phyloP scores from a whole-genome alignment of 2,797 vertebrate species.

The Ceryle rudis region DNA sequence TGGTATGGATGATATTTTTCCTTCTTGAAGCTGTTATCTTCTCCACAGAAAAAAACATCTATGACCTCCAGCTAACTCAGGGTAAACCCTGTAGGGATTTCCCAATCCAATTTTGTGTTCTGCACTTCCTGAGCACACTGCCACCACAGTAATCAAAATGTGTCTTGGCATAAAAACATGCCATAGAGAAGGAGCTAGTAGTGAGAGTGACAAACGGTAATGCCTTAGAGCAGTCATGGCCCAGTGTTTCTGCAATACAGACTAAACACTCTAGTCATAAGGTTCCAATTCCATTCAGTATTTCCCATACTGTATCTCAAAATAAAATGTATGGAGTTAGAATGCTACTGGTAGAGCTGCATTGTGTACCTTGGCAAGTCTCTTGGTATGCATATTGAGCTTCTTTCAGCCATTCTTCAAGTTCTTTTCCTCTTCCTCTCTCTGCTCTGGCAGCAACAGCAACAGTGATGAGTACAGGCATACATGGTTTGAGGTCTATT shows the following conservation, averaged over 20 bases:
- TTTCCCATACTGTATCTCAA: neutral
- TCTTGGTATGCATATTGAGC: neutral
- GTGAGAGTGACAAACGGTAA: neutral
- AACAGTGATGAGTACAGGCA: rapidly evolving
- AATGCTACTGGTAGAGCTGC: neutral
- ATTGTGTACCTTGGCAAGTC: neutral
- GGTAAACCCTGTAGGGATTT: neutral
- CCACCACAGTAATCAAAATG: neutral
- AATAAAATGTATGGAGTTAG: neutral
- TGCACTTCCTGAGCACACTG: neutral
- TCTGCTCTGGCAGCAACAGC: neutral
- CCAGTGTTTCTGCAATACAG: neutral
- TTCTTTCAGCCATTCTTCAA: neutral
- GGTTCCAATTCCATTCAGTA: neutral
- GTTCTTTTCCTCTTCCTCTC: neutral
- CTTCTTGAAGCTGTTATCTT: neutral
- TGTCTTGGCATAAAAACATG: neutral
- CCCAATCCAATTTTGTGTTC: neutral
- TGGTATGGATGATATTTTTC: neutral
- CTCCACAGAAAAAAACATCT: neutral
- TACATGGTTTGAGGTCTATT: neutral
- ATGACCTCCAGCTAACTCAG: neutral
- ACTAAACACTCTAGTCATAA: neutral
- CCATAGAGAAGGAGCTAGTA: neutral
- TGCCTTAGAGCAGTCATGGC: neutral